Evolutionary conservation across 1,140 invertebrate species (phyloP), one percentile per base, ranked within the genome.

Genomic region (Acromyrmex heyeri): DNA sequence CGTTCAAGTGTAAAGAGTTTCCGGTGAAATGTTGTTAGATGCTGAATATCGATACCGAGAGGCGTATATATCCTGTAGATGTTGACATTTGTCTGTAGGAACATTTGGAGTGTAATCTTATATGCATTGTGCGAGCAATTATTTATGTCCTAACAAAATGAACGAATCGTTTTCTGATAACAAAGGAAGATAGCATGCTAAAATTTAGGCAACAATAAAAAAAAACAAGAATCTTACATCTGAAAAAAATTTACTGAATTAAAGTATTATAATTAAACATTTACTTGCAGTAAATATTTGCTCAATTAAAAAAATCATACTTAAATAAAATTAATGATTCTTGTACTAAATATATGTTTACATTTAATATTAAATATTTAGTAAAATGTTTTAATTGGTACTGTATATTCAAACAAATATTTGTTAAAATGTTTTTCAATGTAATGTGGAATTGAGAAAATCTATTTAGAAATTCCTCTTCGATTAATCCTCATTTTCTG

Each of bases 1-100:
- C 79, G 75, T n/a, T 87, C 89, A 78, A 89, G 88, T 85, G 86
- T 79, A 75, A 87, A 86, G 75, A 90, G 78, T 89, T 90, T 90
- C 79, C 44, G 75, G 67, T 82, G 89, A 90, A 89, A 90, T 72
- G 89, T 79, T 69, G 75, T 62, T 57, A 61, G 75, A 70, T 61
- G 8, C 44, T 55, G 76, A 55, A 67, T 53, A 73, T 76, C 75
- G 59, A 81, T 86, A 88, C 59, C 30, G 38, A 77, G 16, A 34
- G 55, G 8, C 27, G 12, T 18, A 18, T 16, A 21, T 8, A 38
- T 67, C 12, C 50, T 21, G 12, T 76, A 77, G 16, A 44, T 72
- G 16, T 0, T 12, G 30, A 38, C 16, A 24, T 24, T 24, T 24
- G 24, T 24, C 24, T 24, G 21, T 6, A 16, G 14, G 7, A 57